Base-by-base conservation (phyloP, 2,797 vertebrate genomes). In the Vireo griseus region DNA sequence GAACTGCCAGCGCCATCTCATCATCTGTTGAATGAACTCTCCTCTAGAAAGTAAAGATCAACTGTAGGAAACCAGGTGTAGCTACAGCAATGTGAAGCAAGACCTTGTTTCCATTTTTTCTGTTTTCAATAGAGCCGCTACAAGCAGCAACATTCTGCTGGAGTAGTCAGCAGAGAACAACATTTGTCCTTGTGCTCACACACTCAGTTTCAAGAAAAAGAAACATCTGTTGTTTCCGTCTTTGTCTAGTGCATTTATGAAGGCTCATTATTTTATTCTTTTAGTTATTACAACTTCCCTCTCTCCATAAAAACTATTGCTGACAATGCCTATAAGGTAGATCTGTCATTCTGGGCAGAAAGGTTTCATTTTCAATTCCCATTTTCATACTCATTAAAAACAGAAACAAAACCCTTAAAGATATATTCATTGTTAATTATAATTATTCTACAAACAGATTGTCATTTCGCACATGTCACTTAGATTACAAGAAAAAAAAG, bases 371-470 rank as follows among this genome's bases (percentile, higher is more conserved):
- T 96, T 68, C 48, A 94, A 76, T 86, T 92, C n/a, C 39, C 66
- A 68, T 94, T 88, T 93, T 86, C 69, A 57, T 69, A 55, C 39
- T 84, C 57, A 94, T 88, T 91, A 57, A 79, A 90, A 92, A 57
- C 40, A 88, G 47, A 31, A 58, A 84, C 21, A 88, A 76, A 87
- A 48, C 10, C 48, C 48, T 72, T 79, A 79, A 89, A 79, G 52
- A 91, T 75, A 82, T 15, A 85, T 67, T 61, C 8, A 69, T 33
- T 86, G 74, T 87, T 92, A 78, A 91, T 93, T 90, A 78, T 73
- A 86, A 87, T 93, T 88, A 52, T 71, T 92, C 82, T 78, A 58
- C 59, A 94, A 94, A 86, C 52, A 86, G 42, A 93, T 76, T 76
- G 28, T 24, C 54, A 68, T 88, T 95, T 86, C 16, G 54, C 59